These are phyloP conservation scores for Nudaria mundana DNA, from an alignment of 2,888 invertebrate species.

Conservation along the genomic window DNA sequence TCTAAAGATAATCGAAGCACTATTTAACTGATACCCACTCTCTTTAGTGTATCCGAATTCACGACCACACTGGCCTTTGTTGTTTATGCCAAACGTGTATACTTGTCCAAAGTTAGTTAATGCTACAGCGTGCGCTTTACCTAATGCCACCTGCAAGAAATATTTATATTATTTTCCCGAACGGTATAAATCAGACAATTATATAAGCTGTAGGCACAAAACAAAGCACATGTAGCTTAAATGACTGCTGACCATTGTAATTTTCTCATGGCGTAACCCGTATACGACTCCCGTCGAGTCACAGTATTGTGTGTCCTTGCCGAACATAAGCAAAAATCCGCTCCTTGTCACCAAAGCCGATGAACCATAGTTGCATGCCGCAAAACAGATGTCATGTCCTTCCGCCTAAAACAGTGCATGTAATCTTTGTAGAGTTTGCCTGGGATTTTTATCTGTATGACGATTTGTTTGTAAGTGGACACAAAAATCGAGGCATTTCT, in stretches of 20 bases:
- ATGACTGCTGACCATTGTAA: conserved; percentile 76
- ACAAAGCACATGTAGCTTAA: no score
- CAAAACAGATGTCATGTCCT: conserved; percentile 89
- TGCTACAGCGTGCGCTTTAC: conserved; percentile 97
- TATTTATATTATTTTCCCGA: background rate
- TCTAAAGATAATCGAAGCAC: background rate
- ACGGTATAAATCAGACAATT: no score
- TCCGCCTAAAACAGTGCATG: conserved; percentile 74
- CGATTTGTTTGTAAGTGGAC: no score
- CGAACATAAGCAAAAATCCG: conserved; percentile 95
- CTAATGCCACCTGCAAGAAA: conserved; percentile 86
- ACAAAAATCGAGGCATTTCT: no score
- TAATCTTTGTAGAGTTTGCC: no score
- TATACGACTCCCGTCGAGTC: conserved; percentile 88
- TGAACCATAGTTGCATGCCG: conserved; percentile 97
- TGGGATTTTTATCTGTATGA: no score
- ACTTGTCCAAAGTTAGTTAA: conserved; percentile 94
- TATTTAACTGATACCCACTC: conserved; percentile 56
- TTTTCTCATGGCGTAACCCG: conserved; percentile 86
- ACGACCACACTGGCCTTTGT: conserved; percentile 98
- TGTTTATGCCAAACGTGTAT: conserved; percentile 98
- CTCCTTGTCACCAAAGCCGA: conserved; percentile 95
- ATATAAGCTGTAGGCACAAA: no score
- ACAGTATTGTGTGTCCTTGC: conserved; percentile 94
- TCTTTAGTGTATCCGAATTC: conserved; percentile 86